Base-by-base conservation (phyloP, 2,113 vertebrate genomes). In the Aleadryas rufinucha region DNA sequence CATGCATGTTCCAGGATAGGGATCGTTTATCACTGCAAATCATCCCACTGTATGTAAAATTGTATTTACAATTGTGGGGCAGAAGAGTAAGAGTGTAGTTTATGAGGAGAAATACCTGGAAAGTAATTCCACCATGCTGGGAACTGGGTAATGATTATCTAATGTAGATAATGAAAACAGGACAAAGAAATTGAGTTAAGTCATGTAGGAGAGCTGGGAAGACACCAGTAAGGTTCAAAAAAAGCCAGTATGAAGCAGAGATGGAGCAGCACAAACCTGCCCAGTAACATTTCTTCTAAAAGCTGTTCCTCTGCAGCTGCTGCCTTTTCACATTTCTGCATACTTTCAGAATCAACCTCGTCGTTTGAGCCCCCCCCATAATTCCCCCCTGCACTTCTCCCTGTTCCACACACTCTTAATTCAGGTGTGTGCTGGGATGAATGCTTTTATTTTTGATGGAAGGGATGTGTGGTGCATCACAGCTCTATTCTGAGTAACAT, bases 391-490 rank as follows among this genome's bases (percentile, higher is more conserved):
- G 0, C 2, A 8, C 24, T 16, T 28, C 5, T 52, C 6, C 23
- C 33, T 44, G 27, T 37, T 65, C 44, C 28, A 33, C 31, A 3
- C 7, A 6, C 3, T 9, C 8, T n/a, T 49, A 35, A 6, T 65
- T 77, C 11, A 12, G 8, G 5, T 7, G 7, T 0, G 1, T 54
- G 30, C 19, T 56, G 18, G 15, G 30, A 26, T 8, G 12, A 19
- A 5, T 7, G 6, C 2, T 22, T 35, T 61, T 49, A 4, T 41
- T 41, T 86, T 26, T 23, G 11, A 17, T 64, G 22, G 65, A 41
- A 35, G 21, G 27, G 10, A 13, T 9, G 3, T 1, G 2, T 1
- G 0, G 13, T 22, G 9, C 47, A 28, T 39, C 26, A 9, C 5
- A 6, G 49, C 16, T 76, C 5, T 45, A 18, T 50, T 47, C 17